phyloP scores from a whole-genome alignment of 2,888 invertebrate species.

The Caradrina clavipalpis region DNA sequence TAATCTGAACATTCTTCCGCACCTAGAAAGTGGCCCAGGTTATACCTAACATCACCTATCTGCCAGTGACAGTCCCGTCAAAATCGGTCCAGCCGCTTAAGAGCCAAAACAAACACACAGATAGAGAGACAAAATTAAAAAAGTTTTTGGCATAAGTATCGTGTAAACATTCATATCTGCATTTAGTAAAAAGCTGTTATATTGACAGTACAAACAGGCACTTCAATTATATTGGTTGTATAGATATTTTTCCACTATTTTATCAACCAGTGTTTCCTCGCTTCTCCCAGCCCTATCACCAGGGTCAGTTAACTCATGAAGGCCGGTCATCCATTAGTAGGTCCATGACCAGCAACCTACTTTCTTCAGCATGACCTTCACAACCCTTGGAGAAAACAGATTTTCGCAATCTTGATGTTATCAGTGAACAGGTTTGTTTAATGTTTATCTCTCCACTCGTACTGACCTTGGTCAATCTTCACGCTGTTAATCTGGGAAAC shows the following conservation, averaged over 20 bases:
- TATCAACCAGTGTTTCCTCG: not conserved
- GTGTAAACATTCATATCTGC: no score
- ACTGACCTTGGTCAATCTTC: conserved; percentile 3
- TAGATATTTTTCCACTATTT: not conserved
- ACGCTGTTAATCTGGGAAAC: not conserved
- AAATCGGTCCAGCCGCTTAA: no score
- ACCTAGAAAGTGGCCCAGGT: no score
- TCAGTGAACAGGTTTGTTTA: conserved; percentile 46
- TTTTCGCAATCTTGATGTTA: conserved; percentile 48
- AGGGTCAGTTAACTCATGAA: conserved; percentile 29
- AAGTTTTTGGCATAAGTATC: no score
- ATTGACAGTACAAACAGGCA: not conserved
- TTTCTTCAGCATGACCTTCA: conserved; percentile 49
- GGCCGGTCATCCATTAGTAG: conserved; percentile 15
- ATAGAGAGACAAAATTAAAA: no score
- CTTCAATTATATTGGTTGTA: no score
- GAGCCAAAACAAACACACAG: no score
- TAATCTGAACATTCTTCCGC: no score
- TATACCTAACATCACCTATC: no score
- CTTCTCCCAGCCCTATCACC: conserved; percentile 7
- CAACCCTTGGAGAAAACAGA: conserved; percentile 57
- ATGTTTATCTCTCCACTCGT: conserved; percentile 18
- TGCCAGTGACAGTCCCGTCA: no score
- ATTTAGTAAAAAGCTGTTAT: no score
- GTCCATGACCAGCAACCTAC: conserved; percentile 47